Conservation (phyloP, 2,797 vertebrate species). For the Cirrhinus mrigala region DNA sequence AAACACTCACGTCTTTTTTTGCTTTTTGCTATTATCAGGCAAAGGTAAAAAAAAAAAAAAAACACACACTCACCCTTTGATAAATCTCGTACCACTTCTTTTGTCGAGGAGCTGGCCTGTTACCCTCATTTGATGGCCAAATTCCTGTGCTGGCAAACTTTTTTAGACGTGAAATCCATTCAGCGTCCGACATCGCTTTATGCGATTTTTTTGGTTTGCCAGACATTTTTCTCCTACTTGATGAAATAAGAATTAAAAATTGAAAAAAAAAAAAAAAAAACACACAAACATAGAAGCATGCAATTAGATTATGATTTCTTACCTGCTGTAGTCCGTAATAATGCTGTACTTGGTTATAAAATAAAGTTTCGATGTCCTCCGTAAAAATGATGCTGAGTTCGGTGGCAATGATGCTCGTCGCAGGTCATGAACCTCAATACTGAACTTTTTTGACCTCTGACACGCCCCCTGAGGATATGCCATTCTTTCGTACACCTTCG, state of each 20-base stretch:
- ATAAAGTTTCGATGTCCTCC: not conserved
- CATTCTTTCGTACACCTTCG: no score
- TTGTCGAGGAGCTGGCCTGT: conserved; percentile 8
- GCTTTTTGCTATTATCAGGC: not conserved
- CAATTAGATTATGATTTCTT: not conserved
- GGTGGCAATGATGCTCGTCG: no score
- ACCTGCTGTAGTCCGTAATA: not conserved
- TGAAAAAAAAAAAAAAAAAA: not conserved
- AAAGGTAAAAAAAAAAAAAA: not conserved
- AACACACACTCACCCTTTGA: not conserved
- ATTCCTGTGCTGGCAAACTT: conserved; percentile 7
- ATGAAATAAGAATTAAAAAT: not conserved
- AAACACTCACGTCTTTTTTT: not conserved
- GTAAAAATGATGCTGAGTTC: not conserved
- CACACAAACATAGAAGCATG: not conserved
- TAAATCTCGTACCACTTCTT: not conserved
- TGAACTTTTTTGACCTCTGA: not conserved
- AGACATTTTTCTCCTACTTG: not conserved
- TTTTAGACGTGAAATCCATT: not conserved
- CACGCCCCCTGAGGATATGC: not conserved
- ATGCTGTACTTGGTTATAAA: not conserved
- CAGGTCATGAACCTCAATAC: not conserved
- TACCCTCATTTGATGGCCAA: conserved; percentile 19
- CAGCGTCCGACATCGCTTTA: no score
- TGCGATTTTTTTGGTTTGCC: no score